Evolutionary conservation across 2,113 vertebrate genomes (phyloP), one percentile per base, ranked within the genome.

Genomic region (Neoarius graeffei): DNA sequence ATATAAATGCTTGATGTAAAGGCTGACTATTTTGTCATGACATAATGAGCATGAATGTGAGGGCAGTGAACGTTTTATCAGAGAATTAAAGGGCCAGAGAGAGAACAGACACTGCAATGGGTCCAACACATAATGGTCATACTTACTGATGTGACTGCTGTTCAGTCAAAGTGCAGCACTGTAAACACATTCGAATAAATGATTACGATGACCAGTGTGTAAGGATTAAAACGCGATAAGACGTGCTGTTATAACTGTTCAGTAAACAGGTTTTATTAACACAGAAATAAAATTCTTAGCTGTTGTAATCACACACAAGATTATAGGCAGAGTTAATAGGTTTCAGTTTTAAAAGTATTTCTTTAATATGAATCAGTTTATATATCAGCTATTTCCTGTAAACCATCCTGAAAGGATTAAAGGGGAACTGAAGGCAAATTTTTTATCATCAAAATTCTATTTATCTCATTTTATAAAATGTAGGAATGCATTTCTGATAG

Each of bases 1-100:
- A 48, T 62, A 62, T 69, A 83, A 42, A 64, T 77, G n/a, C 54
- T 66, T 86, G 89, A 81, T 88, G 87, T 86, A 88, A 84, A 84
- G 59, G 62, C 85, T 85, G 76, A 42, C 84, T 84, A 56, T 86
- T 90, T 50, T 17, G 48, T 84, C 79, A 56, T 80, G 88, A 88
- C 67, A 27, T 80, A 86, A 73, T 79, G 27, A 74, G 73, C 74
- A 74, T 48, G 17, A 86, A 83, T 69, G 86, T 84, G 73, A 87
- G 52, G 89, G 67, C 23, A 0, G 86, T 81, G 89, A 88, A 81
- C 83, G 86, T 85, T 35, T 89, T 71, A 89, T 60, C 52, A 60
- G 56, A 57, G 27, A 25, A 57, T 56, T 54, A 27, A 85, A 73
- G n/a, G 77, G n/a, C 23, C 25, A 56, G 52, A 17, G 17, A 60